These are phyloP conservation scores for Sander vitreus DNA, from an alignment of 2,113 vertebrate genomes.

Conservation along the genomic window DNA sequence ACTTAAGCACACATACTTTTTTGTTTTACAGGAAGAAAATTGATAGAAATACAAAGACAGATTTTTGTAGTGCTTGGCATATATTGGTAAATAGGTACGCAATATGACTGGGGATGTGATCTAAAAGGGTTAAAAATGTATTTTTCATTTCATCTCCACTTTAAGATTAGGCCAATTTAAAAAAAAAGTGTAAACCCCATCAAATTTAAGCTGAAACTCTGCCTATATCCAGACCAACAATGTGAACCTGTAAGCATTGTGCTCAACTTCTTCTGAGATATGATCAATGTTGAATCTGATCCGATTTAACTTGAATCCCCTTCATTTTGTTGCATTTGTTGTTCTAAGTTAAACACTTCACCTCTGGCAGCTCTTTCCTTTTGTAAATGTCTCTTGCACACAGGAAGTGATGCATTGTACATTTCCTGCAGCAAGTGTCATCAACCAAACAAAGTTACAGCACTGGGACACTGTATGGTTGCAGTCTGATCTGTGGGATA, in stretches of 20 bases:
- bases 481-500: neutral
- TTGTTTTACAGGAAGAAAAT: too few species aligned
- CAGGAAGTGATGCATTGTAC: conserved; percentile 14
- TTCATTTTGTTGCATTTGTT: neutral
- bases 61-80: too few species aligned
- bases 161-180: neutral
- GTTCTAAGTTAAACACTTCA: neutral
- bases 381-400: neutral
- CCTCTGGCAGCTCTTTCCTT: neutral
- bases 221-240: neutral
- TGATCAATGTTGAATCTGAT: neutral
- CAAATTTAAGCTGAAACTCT: neutral
- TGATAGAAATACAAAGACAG: too few species aligned
- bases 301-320: neutral
- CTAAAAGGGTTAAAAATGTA: too few species aligned
- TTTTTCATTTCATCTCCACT: too few species aligned
- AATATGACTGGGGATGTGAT: too few species aligned
- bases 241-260: neutral
- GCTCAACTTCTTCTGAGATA: neutral
- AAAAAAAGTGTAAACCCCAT: neutral
- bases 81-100: too few species aligned
- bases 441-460: neutral
- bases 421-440: neutral
- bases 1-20: too few species aligned
- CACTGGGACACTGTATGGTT: neutral